A percentile compares a stretch with the other conserved stretches of the same genome.
Evolutionary conservation across 2,797 vertebrate species (phyloP).

Genomic region (Heliangelus exortis): DNA sequence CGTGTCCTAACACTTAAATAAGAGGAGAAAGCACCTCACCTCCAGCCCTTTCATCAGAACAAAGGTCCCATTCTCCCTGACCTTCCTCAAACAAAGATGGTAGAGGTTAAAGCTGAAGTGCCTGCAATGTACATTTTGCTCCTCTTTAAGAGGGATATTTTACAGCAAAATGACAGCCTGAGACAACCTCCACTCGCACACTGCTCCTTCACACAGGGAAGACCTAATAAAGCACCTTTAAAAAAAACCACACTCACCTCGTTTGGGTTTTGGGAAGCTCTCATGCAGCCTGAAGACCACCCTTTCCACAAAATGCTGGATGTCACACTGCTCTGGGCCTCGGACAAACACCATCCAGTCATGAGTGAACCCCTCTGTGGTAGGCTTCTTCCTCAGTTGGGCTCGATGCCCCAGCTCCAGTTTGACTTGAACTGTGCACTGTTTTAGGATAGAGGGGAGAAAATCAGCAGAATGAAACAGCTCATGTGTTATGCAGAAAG

Average conservation of each 20-base stretch:
- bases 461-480: background rate
- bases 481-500: rapidly evolving
- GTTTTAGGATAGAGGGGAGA: constrained; percentile 13
- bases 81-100: background rate
- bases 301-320: constrained; percentile 98
- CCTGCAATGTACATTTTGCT: background rate
- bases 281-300: constrained; percentile 97
- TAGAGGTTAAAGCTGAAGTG: background rate
- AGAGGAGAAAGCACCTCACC: background rate
- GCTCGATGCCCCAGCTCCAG: constrained; percentile 97
- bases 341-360: constrained; percentile 99
- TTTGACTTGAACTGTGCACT: constrained; percentile 99
- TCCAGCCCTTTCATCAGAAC: constrained; percentile 20
- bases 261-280: constrained; percentile 98
- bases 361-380: constrained; percentile 95
- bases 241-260: constrained; percentile 80
- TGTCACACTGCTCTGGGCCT: constrained; percentile 94
- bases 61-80: constrained; percentile 26
- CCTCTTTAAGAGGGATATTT: background rate
- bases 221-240: background rate
- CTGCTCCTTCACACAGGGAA: background rate
- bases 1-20: background rate
- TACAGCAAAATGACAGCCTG: background rate
- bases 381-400: constrained; percentile 95
- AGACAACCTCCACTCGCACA: background rate